Evolutionary conservation across 2,113 vertebrate species (phyloP).

Genomic region (Ellobius talpinus): DNA sequence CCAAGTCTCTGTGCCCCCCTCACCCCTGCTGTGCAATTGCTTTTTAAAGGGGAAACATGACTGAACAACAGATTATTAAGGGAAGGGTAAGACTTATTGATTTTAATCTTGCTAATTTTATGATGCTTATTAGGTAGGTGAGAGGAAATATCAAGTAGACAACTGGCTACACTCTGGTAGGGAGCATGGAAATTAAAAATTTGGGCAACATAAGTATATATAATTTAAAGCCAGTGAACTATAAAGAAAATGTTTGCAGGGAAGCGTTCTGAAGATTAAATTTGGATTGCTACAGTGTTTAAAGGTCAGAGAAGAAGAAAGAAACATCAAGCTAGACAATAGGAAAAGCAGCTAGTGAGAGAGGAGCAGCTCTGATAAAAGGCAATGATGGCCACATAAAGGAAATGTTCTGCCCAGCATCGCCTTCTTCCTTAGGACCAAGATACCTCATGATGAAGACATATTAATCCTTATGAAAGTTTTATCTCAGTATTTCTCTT

Average conservation of each 20-base stretch:
- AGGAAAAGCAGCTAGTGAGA: neutral
- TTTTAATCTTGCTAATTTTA: conserved; percentile 43
- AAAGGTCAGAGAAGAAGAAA: neutral
- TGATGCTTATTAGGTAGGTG: neutral
- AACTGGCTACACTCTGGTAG: conserved; percentile 2
- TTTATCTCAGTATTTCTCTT: conserved; percentile 52
- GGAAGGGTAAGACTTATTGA: neutral
- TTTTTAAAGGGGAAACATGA: neutral
- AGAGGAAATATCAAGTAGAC: neutral
- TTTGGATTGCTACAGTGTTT: neutral
- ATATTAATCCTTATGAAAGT: neutral
- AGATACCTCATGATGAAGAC: conserved; percentile 4
- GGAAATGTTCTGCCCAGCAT: neutral
- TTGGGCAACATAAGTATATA: neutral
- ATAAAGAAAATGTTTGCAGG: neutral
- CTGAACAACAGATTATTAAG: neutral
- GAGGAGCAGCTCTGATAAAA: neutral
- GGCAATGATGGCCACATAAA: neutral
- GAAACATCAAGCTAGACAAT: neutral
- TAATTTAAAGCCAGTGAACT: neutral
- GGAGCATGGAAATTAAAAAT: neutral
- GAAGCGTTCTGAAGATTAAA: neutral
- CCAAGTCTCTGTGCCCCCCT: too few relatives aligned
- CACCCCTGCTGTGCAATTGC: neutral
- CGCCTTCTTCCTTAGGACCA: conserved; percentile 5